phyloP scores from a whole-genome alignment of 2,888 invertebrate species.

The Notocelia uddmanniana region DNA sequence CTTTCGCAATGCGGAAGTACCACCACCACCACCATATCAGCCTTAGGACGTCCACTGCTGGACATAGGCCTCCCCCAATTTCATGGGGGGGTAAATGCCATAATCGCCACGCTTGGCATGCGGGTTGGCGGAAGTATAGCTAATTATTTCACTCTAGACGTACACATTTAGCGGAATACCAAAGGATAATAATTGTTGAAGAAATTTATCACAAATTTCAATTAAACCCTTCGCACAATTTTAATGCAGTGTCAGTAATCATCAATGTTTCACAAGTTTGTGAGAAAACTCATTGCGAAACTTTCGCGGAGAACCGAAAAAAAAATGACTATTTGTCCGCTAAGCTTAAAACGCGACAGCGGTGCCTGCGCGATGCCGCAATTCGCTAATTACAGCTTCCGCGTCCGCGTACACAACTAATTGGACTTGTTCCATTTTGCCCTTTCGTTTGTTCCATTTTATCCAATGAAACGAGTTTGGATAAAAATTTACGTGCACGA shows the following conservation, averaged over 20 bases:
- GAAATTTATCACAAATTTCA: too few relatives aligned
- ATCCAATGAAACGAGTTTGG: constrained; percentile 28
- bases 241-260: neutral
- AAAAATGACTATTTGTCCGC: constrained; percentile 6
- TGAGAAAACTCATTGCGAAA: neutral
- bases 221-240: too few relatives aligned
- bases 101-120: too few relatives aligned
- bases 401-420: constrained; percentile 53
- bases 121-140: too few relatives aligned
- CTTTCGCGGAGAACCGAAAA: constrained; percentile 41
- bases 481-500: constrained; percentile 39
- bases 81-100: too few relatives aligned
- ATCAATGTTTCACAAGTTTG: neutral
- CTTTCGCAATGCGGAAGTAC: too few relatives aligned
- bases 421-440: constrained; percentile 53
- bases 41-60: too few relatives aligned
- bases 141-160: too few relatives aligned
- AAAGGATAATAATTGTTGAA: too few relatives aligned
- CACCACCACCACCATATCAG: too few relatives aligned
- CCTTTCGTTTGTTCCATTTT: constrained; percentile 44
- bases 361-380: constrained; percentile 47
- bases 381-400: constrained; percentile 58
- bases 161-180: too few relatives aligned
- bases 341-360: constrained; percentile 25
- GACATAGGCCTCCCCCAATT: too few relatives aligned